Evolutionary conservation across 2,797 vertebrate species (phyloP).

Genomic region (Rhinella marina): DNA sequence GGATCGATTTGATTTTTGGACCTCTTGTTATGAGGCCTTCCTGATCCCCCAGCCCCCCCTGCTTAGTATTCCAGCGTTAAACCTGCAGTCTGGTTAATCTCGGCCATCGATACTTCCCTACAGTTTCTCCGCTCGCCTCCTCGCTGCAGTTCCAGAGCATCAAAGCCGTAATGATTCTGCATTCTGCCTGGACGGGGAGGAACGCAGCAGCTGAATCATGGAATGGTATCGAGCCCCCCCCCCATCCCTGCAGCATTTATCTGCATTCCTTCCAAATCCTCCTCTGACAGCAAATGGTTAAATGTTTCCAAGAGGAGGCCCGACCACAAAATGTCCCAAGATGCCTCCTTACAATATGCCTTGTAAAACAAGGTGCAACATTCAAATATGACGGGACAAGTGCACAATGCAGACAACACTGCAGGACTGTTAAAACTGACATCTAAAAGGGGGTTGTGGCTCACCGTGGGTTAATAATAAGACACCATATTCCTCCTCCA

Average conservation of each 20-base stretch:
- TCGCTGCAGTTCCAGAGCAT: not conserved
- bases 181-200: not conserved
- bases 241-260: not conserved
- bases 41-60: not conserved
- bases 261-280: not conserved
- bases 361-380: no score
- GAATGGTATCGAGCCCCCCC: not conserved
- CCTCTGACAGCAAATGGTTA: not conserved
- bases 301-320: not conserved
- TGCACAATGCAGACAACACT: no score
- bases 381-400: no score
- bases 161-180: not conserved
- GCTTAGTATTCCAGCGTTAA: conserved; percentile 22
- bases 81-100: conserved; percentile 26
- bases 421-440: no score
- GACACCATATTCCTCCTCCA: no score
- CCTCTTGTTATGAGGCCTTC: not conserved
- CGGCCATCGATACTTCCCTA: conserved; percentile 15
- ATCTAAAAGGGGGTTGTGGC: no score
- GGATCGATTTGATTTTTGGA: not conserved
- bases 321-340: not conserved
- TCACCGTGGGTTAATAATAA: no score
- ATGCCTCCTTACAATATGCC: no score
- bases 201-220: not conserved
- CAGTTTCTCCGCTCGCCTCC: not conserved